Percentiles rank a stretch among this genome's conserved stretches.
Conservation (phyloP, 2,888 invertebrate genomes). For the Drosophila picticornis region DNA sequence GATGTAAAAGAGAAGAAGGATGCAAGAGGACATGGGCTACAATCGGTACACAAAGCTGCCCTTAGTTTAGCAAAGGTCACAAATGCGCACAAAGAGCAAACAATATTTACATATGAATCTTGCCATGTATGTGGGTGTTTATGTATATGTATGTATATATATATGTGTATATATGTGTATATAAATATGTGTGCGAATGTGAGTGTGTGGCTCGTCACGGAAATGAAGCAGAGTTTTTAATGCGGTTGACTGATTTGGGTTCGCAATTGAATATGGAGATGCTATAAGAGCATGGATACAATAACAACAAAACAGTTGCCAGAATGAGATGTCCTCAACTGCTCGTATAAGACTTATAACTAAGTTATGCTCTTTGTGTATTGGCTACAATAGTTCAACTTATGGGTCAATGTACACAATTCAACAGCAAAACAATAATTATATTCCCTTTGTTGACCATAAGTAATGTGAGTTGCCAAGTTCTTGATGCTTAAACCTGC, state of each 20-base stretch:
- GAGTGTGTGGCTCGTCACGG: constrained; percentile 40
- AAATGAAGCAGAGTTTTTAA: constrained; percentile 61
- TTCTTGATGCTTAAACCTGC: constrained; percentile 5
- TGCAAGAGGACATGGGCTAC: background rate
- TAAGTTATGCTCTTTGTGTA: constrained; percentile 26
- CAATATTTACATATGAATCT: constrained; percentile 57
- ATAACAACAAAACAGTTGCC: constrained; percentile 22
- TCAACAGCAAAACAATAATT: constrained; percentile 23
- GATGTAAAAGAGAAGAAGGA: background rate
- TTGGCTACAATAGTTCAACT: constrained; percentile 18
- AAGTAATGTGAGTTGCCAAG: background rate
- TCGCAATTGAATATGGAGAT: constrained; percentile 51
- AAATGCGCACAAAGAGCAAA: constrained; percentile 52
- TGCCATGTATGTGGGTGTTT: constrained; percentile 1
- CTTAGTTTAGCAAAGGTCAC: constrained; percentile 59
- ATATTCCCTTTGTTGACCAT: constrained; percentile 21
- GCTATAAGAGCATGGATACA: constrained; percentile 11
- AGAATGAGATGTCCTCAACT: constrained; percentile 8
- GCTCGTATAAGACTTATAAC: constrained; percentile 27
- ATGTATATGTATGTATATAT: constrained; percentile 3
- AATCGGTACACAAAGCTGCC: constrained; percentile 44
- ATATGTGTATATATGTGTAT: background rate
- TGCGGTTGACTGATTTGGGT: constrained; percentile 59
- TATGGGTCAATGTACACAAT: constrained; percentile 16
- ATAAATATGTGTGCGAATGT: background rate